Evolutionary conservation across 1,140 invertebrate species (phyloP).

Genomic region (Cylas formicarius): DNA sequence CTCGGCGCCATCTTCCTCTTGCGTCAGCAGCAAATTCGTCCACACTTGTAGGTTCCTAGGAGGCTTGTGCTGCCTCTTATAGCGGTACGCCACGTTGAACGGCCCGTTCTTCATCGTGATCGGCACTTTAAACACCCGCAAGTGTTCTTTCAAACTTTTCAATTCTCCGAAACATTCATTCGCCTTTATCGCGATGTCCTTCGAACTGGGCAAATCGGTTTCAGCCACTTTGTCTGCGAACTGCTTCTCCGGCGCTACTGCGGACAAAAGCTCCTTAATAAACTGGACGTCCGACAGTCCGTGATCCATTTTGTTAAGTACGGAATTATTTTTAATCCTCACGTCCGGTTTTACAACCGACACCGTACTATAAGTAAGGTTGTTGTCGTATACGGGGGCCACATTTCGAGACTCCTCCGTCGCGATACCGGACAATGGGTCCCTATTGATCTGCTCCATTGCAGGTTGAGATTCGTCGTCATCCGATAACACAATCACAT

Average conservation of each 20-base stretch:
- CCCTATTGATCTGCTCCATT: background rate
- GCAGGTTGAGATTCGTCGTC: slow-evolving; percentile 10
- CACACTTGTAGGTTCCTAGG: slow-evolving; percentile 9
- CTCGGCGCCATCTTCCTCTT: background rate
- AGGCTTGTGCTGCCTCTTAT: background rate
- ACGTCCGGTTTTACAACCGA: slow-evolving; percentile 17
- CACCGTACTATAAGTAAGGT: slow-evolving; percentile 3
- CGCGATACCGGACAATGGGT: background rate
- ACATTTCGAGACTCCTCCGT: background rate
- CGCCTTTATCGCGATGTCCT: slow-evolving; percentile 11
- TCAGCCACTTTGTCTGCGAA: slow-evolving; percentile 2
- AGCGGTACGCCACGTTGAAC: slow-evolving; percentile 15
- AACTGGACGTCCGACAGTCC: slow-evolving; percentile 11
- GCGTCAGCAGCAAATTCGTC: background rate
- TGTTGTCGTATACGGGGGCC: background rate
- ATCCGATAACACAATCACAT: slow-evolving; percentile 20
- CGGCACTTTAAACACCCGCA: slow-evolving; percentile 21
- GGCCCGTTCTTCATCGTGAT: slow-evolving; percentile 17
- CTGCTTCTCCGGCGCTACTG: background rate
- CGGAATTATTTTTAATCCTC: slow-evolving; percentile 10
- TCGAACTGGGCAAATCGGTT: slow-evolving; percentile 10
- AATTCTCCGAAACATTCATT: slow-evolving; percentile 13
- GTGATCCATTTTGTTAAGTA: slow-evolving; percentile 8
- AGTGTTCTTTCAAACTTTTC: slow-evolving; percentile 16
- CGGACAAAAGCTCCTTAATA: slow-evolving; percentile 7